Conservation (phyloP, 1,140 invertebrate species). For the Acromyrmex heyeri region DNA sequence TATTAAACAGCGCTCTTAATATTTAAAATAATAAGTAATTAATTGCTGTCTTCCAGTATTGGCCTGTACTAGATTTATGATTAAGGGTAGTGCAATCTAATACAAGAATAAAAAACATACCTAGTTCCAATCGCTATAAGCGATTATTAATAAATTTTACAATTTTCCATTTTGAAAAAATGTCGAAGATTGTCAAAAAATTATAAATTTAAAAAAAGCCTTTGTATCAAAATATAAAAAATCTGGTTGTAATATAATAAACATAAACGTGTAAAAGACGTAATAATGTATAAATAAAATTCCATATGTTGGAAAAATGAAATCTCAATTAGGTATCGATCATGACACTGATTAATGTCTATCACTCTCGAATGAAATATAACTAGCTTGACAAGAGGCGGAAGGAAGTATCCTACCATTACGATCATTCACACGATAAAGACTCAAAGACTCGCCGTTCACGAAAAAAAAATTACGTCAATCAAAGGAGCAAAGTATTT, state of each 20-base stretch:
- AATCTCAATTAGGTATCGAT: neutral
- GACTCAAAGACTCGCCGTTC: neutral
- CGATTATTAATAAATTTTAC: neutral
- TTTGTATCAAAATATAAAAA: neutral
- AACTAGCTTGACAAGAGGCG: neutral
- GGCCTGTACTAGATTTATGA: too few relatives aligned
- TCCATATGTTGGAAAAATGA: neutral
- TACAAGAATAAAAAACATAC: too few relatives aligned
- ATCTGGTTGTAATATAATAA: neutral
- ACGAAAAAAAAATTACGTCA: neutral
- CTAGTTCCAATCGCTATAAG: too few relatives aligned
- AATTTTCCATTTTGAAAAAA: neutral
- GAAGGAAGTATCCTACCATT: neutral
- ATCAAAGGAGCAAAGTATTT: neutral
- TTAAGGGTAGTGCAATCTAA: too few relatives aligned
- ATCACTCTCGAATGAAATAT: constrained; percentile 8
- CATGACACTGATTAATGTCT: constrained; percentile 2
- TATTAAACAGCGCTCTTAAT: too few relatives aligned
- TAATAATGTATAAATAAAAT: neutral
- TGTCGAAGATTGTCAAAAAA: neutral
- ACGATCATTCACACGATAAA: neutral
- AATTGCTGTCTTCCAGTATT: too few relatives aligned
- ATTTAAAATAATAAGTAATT: too few relatives aligned
- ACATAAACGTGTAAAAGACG: neutral
- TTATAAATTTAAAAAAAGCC: neutral